Evolutionary conservation across 2,888 invertebrate genomes (phyloP), one percentile per base, ranked within the genome.

Genomic region (Caenorhabditis sp.): DNA sequence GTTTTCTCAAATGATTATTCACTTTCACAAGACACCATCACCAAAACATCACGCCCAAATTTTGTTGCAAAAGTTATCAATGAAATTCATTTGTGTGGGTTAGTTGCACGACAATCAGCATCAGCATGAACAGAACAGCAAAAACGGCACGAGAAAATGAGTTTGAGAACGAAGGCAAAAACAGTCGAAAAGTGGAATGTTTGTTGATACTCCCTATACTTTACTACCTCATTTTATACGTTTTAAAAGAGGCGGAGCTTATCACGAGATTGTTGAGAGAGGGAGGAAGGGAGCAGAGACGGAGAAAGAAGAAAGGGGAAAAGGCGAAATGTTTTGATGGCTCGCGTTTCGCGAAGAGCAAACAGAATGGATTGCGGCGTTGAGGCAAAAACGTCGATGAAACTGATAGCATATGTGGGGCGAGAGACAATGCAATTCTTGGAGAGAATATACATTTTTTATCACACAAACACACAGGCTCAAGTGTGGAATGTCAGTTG

Each of bases 71-170:
- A 59, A 20, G 11, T 48, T 37, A 26, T n/a, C n/a, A n/a, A n/a
- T n/a, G n/a, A n/a, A n/a, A n/a, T n/a, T n/a, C n/a, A 22, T 32
- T 55, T 53, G 58, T 58, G 46, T 58, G 50, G 58, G 68, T 68
- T 68, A 68, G 70, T 53, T 70, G 24, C 70, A 70, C 59, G 59
- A 59, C 70, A 70, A 52, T 59, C 70, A 70, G n/a, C 59, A 37
- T 17, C 70, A 70, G 59, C 24, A 13, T 7, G 27, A 53, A 27
- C 48, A 43, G 35, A 9, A 27, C 20, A 27, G 9, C 2, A 17
- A 26, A 39, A 20, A 22, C 9, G 17, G 17, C 13, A 6, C 1
- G n/a, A 9, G 46, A 66, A 50, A 48, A 24, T 35, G 17, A 11
- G 11, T 22, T 24, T 39, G 41, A 68, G 50, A 48, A 52, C 35